These are phyloP conservation scores for Holcopasites calliopsidis DNA, from an alignment of 1,140 invertebrate species.

Conservation along the genomic window DNA sequence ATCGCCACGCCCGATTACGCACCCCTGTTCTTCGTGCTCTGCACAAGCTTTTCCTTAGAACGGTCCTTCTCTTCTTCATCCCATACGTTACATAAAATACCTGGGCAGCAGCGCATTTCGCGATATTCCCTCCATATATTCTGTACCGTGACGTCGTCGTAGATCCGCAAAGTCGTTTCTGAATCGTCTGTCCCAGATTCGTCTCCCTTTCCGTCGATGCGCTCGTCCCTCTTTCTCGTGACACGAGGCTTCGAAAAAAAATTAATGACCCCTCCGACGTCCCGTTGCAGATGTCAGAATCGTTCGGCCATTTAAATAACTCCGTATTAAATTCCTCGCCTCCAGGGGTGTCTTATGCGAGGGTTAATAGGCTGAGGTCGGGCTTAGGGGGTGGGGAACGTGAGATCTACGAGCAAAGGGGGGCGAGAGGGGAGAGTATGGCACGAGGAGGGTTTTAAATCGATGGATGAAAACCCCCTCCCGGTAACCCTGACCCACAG, in stretches of 20 bases:
- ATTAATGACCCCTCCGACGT: background rate
- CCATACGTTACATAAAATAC: too few species aligned
- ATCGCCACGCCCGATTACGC: slow-evolving; percentile 67
- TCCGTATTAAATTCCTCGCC: slow-evolving; percentile 63
- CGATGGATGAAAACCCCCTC: slow-evolving; percentile 42
- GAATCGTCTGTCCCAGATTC: background rate
- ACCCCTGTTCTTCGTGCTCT: slow-evolving; percentile 40
- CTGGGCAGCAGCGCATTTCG: too few species aligned
- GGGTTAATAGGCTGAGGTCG: slow-evolving; percentile 32
- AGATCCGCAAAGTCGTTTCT: background rate
- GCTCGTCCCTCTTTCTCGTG: too few species aligned
- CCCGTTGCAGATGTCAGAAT: slow-evolving; percentile 12
- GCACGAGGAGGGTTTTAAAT: slow-evolving; percentile 53
- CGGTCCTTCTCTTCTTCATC: too few species aligned
- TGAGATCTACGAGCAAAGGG: background rate
- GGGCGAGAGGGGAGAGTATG: background rate
- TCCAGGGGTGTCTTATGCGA: background rate
- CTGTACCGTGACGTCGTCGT: background rate
- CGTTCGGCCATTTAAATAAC: slow-evolving; percentile 60
- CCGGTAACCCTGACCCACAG: slow-evolving; percentile 77
- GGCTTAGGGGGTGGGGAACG: background rate
- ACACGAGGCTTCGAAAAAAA: background rate
- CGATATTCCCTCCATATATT: too few species aligned
- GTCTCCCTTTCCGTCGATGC: background rate
- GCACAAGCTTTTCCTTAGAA: background rate